These are phyloP conservation scores for Latrodectus elegans DNA, from an alignment of 2,888 invertebrate species.

Conservation along the genomic window DNA sequence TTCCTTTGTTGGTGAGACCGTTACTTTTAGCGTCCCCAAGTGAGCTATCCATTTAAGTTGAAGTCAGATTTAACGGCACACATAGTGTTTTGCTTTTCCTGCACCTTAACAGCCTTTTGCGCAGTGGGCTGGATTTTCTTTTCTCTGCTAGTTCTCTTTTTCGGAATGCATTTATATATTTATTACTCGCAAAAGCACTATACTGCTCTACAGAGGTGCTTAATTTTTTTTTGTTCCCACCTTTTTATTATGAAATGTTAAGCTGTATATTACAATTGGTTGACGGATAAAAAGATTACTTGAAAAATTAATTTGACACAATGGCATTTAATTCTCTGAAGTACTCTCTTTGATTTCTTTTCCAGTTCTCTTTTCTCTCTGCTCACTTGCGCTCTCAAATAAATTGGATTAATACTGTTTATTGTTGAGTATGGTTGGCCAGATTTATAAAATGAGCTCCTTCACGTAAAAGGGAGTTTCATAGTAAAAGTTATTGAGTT, in stretches of 20 bases:
- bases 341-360: too few species aligned
- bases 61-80: constrained; percentile 60
- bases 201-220: neutral
- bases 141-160: neutral
- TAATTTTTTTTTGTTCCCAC: neutral
- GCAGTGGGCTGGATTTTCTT: constrained; percentile 22
- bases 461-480: too few species aligned
- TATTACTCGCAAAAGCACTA: constrained; percentile 26
- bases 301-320: too few species aligned
- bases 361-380: too few species aligned
- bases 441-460: too few species aligned
- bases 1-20: constrained; percentile 42
- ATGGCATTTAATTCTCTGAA: too few species aligned
- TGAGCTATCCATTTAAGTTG: constrained; percentile 46
- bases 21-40: constrained; percentile 56
- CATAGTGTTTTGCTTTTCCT: constrained; percentile 40
- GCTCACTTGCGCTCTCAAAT: too few species aligned
- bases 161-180: constrained; percentile 34
- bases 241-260: constrained; percentile 9
- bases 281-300: neutral
- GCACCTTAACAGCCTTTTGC: constrained; percentile 23
- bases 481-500: too few species aligned
- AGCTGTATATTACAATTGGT: neutral
- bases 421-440: too few species aligned
- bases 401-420: too few species aligned